Evolutionary conservation across 1,140 invertebrate species (phyloP).

Genomic region (Ooceraea biroi): DNA sequence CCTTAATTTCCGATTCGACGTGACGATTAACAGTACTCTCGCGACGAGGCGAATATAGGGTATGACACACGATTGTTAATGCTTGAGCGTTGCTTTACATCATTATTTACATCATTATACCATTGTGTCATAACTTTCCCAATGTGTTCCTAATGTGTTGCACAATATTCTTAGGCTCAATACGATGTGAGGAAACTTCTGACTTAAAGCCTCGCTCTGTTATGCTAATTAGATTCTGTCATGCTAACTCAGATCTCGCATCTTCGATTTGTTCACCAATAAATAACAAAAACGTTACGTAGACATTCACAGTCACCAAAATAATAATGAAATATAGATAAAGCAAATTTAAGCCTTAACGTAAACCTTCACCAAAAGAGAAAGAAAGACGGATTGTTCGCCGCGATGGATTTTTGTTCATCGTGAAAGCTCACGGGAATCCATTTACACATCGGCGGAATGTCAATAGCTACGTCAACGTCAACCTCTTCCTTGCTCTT

Average conservation of each 20-base stretch:
- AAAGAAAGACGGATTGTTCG: not conserved
- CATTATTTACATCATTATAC: not conserved
- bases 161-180: not conserved
- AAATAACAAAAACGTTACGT: not conserved
- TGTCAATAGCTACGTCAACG: slow-evolving; percentile 30
- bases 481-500: slow-evolving; percentile 22
- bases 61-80: slow-evolving; percentile 19
- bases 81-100: not conserved
- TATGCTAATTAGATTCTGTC: not conserved
- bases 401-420: not conserved
- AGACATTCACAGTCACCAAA: not conserved
- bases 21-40: slow-evolving; percentile 79
- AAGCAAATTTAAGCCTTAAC: not conserved
- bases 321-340: not conserved
- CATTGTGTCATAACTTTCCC: not conserved
- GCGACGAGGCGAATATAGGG: slow-evolving; percentile 68
- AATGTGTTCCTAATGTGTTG: not conserved
- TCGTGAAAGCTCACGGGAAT: slow-evolving; percentile 12
- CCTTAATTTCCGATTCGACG: slow-evolving; percentile 82
- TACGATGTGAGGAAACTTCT: not conserved
- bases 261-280: not conserved
- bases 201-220: not conserved
- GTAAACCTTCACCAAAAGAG: too few relatives aligned
- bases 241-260: not conserved
- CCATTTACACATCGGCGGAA: slow-evolving; percentile 22